A percentile compares a stretch with the other conserved stretches of the same genome.
phyloP scores from a whole-genome alignment of 2,888 invertebrate genomes.

The Caenorhabditis wallacei region DNA sequence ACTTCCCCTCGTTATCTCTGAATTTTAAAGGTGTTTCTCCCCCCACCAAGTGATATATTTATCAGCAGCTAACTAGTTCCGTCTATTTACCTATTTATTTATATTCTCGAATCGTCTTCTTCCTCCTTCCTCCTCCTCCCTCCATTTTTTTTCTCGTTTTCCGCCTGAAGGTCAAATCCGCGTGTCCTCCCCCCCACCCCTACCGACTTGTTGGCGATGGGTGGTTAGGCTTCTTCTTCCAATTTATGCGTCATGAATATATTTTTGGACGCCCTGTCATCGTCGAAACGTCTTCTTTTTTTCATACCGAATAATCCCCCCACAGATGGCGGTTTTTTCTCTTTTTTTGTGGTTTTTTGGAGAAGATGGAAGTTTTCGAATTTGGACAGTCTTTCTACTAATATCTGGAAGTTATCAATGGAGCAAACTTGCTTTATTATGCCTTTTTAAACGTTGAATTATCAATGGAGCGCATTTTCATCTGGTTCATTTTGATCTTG shows the following conservation, averaged over 20 bases:
- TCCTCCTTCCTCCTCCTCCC: not conserved
- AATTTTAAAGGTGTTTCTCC: too few relatives aligned
- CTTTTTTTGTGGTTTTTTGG: not conserved
- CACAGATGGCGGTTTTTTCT: not conserved
- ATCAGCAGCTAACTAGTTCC: not conserved
- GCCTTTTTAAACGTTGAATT: too few relatives aligned
- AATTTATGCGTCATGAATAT: constrained; percentile 15
- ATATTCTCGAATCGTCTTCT: constrained; percentile 5
- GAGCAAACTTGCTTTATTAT: too few relatives aligned
- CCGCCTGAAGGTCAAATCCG: constrained; percentile 20
- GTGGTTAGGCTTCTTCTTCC: constrained; percentile 14
- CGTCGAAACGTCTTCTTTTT: constrained; percentile 5
- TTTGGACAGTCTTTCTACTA: too few relatives aligned
- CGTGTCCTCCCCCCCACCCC: constrained; percentile 9
- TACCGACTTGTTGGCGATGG: not conserved
- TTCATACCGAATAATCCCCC: constrained; percentile 4
- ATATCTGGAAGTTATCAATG: too few relatives aligned
- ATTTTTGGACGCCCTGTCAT: constrained; percentile 7
- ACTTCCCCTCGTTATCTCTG: too few relatives aligned
- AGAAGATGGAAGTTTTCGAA: not conserved
- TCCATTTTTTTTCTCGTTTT: too few relatives aligned
- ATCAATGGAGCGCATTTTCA: not conserved
- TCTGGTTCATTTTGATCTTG: not conserved
- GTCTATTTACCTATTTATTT: constrained; percentile 7
- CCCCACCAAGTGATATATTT: too few relatives aligned